Conservation (phyloP, 2,888 invertebrate species). For the Linnaemya tessellans region DNA sequence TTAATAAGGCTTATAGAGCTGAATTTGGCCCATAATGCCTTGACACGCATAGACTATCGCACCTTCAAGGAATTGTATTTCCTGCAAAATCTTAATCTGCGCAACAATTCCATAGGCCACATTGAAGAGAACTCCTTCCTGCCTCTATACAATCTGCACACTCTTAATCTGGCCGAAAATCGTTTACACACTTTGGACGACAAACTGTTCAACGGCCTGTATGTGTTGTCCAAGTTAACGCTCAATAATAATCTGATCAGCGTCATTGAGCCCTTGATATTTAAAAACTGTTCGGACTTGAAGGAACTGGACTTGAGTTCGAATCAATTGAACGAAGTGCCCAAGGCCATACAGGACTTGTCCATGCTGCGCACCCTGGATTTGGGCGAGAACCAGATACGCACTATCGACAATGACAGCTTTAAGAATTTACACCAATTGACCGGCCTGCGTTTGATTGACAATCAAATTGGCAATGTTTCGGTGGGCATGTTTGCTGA, state of each 20-base stretch:
- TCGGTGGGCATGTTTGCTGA: constrained; percentile 95
- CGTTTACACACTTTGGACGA: constrained; percentile 91
- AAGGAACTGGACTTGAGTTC: constrained; percentile 95
- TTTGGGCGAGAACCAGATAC: constrained; percentile 95
- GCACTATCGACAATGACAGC: constrained; percentile 90
- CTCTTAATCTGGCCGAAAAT: constrained; percentile 94
- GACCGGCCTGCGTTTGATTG: constrained; percentile 93
- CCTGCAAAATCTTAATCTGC: constrained; percentile 92
- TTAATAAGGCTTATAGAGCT: constrained; percentile 92
- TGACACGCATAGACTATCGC: constrained; percentile 91
- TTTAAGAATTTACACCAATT: constrained; percentile 94
- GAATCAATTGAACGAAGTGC: constrained; percentile 92
- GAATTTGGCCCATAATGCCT: constrained; percentile 92
- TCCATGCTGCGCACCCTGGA: constrained; percentile 93
- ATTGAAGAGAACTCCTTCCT: constrained; percentile 94
- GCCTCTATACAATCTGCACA: constrained; percentile 94
- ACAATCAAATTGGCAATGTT: constrained; percentile 94
- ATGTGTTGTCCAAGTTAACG: constrained; percentile 92
- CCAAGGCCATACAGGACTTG: constrained; percentile 91
- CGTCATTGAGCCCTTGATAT: constrained; percentile 90
- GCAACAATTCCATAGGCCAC: constrained; percentile 94
- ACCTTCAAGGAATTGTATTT: constrained; percentile 94
- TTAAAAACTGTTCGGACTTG: constrained; percentile 93
- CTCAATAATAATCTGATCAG: constrained; percentile 93
- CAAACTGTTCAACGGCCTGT: constrained; percentile 92